Percentiles rank a stretch among this genome's conserved stretches.
Evolutionary conservation across 2,888 invertebrate species (phyloP).

Genomic region (Eupithecia dodoneata): DNA sequence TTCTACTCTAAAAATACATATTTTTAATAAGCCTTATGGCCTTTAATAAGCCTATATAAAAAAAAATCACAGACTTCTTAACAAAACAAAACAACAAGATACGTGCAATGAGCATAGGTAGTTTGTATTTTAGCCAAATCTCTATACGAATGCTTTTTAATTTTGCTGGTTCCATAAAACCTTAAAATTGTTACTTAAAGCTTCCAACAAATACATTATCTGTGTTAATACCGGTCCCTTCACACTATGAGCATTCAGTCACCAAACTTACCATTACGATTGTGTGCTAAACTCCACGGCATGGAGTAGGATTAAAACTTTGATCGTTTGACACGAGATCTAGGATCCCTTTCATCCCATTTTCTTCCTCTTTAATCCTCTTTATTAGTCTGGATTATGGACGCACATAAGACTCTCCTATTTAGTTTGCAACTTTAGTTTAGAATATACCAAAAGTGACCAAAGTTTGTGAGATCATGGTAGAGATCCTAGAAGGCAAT

Average conservation of each 20-base stretch:
- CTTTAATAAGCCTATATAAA: no score
- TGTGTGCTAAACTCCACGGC: slow-evolving; percentile 8
- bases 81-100: neutral
- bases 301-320: slow-evolving; percentile 31
- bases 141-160: neutral
- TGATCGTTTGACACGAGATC: slow-evolving; percentile 26
- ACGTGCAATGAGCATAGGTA: neutral
- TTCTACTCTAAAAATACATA: neutral
- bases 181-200: neutral
- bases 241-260: slow-evolving; percentile 11
- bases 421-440: neutral
- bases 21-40: neutral
- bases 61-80: neutral
- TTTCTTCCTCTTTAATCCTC: slow-evolving; percentile 25
- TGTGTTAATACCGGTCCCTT: slow-evolving; percentile 16
- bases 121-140: neutral
- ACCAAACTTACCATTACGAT: slow-evolving; percentile 21
- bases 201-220: neutral
- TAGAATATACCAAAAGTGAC: neutral
- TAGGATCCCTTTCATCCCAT: slow-evolving; percentile 24
- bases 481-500: neutral
- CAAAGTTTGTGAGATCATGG: neutral
- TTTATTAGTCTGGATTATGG: slow-evolving; percentile 29
- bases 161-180: neutral
- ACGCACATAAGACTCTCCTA: slow-evolving; percentile 11